Base-by-base conservation (phyloP, 2,113 vertebrate species). In the Tringa solitaria region DNA sequence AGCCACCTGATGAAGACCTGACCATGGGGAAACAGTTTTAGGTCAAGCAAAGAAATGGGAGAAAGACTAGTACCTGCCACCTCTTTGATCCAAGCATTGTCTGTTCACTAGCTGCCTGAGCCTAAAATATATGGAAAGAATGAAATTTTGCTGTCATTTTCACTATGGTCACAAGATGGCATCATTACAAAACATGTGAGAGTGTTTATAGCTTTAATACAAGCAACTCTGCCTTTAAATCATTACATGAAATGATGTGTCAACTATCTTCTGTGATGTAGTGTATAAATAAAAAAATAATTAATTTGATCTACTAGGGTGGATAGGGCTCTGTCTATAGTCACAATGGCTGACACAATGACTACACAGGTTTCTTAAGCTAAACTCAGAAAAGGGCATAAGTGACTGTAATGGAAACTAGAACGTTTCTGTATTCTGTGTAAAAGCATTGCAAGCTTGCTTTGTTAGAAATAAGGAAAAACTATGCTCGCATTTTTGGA, bases 131-230 rank as follows among this genome's bases (percentile, higher is more conserved):
- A 35, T 1, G 2, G 14, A 4, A 67, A 30, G 69, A 82, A n/a
- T 19, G 17, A 70, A 83, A 39, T 10, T 7, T 13, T 39, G 11
- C 41, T 74, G 9, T 64, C 28, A 45, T 89, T 92, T 83, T 84
- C 61, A 59, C 9, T 41, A 12, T 22, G 61, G 45, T 72, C 96
- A 94, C 82, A 86, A 94, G 94, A 87, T 87, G 91, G 91, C 56
- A 59, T 32, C 35, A n/a, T 87, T 53, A 65, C 61, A 90, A 90
- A 96, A 51, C 1, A 14, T 74, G 1, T 24, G 20, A 45, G 19
- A 68, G 15, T 33, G 16, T 61, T 65, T 43, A 16, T 35, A 78
- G 18, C 6, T 48, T 53, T 68, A 67, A 63, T 30, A 75, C 19
- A 61, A 86, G 18, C 6, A 57, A 12, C 4, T 77, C 27, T 89